Conservation (phyloP, 2,797 vertebrate species). For the Calcarius lapponicus region DNA sequence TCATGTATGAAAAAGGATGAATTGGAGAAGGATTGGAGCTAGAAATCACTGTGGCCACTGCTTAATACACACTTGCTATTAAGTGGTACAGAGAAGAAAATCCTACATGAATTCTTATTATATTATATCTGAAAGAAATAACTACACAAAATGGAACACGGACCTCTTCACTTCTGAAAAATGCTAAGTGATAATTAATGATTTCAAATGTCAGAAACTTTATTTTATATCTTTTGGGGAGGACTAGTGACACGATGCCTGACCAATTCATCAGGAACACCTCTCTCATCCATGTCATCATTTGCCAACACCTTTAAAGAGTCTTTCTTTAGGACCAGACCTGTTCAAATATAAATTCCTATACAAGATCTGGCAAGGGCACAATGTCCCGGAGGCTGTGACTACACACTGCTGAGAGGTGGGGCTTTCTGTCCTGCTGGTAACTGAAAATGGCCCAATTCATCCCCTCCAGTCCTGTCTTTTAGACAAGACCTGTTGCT, state of each 20-base stretch:
- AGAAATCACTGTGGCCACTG: not conserved
- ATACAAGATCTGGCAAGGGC: not conserved
- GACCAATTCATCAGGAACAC: not conserved
- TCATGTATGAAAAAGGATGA: not conserved
- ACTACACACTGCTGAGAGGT: not conserved
- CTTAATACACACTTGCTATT: not conserved
- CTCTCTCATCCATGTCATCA: not conserved
- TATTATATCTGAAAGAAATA: not conserved
- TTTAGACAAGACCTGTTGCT: not conserved
- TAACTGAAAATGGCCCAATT: not conserved
- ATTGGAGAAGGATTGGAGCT: not conserved
- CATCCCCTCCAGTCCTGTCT: not conserved
- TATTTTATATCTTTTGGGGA: not conserved
- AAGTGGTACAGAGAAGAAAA: not conserved
- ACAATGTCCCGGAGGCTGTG: fast-evolving
- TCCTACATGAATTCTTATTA: not conserved
- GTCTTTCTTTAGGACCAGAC: not conserved
- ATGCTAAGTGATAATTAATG: not conserved
- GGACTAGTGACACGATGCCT: not conserved
- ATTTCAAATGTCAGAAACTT: conserved; percentile 16
- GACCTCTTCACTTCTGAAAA: not conserved
- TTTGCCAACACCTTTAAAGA: not conserved
- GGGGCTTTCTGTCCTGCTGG: not conserved
- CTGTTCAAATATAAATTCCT: not conserved
- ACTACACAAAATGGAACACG: not conserved